These are phyloP conservation scores for Falco cherrug DNA, from an alignment of 2,797 vertebrate species.

Conservation along the genomic window DNA sequence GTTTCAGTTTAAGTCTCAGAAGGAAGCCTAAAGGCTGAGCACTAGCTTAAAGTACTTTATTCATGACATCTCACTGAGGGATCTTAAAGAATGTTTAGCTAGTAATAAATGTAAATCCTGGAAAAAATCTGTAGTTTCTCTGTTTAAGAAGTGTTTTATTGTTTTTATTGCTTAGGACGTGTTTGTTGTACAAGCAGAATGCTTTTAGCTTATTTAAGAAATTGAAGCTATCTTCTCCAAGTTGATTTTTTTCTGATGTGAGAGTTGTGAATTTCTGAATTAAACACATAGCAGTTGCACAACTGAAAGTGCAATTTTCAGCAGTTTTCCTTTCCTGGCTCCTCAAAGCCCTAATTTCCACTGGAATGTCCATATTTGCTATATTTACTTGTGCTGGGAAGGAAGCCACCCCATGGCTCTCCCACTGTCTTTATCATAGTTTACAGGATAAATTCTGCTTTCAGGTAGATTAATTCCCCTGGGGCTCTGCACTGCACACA, in stretches of 20 bases:
- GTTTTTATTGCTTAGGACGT: neutral
- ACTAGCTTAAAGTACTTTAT: neutral
- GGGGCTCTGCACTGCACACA: neutral
- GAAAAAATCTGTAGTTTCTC: rapidly evolving
- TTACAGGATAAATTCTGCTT: neutral
- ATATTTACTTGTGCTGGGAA: neutral
- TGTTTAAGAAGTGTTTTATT: neutral
- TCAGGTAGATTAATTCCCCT: neutral
- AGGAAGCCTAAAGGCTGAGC: neutral
- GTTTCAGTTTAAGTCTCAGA: neutral
- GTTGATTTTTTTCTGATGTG: neutral
- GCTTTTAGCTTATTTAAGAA: neutral
- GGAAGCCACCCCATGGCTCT: neutral
- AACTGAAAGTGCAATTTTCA: neutral
- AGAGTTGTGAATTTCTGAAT: conserved; percentile 4
- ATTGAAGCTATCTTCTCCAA: neutral
- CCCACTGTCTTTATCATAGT: neutral
- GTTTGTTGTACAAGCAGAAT: neutral
- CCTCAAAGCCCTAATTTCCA: neutral
- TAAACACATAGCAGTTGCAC: neutral
- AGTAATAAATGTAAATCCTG: neutral
- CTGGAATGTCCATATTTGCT: neutral
- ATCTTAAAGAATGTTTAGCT: neutral
- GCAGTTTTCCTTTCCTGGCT: neutral
- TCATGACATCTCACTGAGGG: neutral